Percentiles rank a stretch among this genome's conserved stretches.
Evolutionary conservation across 37 sponge, comb jelly and placozoan genomes (phyloP).

Genomic region (Halichondria panicea): DNA sequence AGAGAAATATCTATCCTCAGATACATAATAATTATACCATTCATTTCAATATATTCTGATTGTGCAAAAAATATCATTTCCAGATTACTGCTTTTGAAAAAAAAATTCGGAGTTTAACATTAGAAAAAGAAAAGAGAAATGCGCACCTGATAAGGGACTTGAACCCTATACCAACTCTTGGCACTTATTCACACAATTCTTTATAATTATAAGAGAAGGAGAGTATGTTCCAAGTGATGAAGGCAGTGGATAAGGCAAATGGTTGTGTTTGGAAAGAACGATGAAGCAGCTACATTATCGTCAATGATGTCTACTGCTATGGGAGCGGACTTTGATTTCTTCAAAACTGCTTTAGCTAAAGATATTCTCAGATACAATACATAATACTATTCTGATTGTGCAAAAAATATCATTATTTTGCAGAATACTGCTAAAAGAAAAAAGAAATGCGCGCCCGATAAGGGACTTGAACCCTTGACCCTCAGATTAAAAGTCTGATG

Average conservation of each 20-base stretch:
- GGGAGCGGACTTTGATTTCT: conserved; percentile 77
- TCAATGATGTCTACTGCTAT: conserved; percentile 47
- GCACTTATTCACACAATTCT: neutral
- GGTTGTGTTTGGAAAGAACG: conserved; percentile 53
- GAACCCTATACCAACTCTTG: conserved; percentile 84
- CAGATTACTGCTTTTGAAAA: neutral
- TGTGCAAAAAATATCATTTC: neutral
- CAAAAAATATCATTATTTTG: too few relatives aligned
- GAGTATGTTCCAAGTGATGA: conserved; percentile 70
- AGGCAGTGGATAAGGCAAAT: conserved; percentile 89
- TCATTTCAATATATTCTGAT: neutral
- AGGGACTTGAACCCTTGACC: too few relatives aligned
- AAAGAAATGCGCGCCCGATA: too few relatives aligned
- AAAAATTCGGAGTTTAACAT: neutral
- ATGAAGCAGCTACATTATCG: conserved; percentile 4
- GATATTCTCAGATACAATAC: conserved; percentile 85
- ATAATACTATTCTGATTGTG: conserved; percentile 86
- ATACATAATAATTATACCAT: neutral
- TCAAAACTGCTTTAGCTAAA: too few relatives aligned
- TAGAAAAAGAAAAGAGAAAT: conserved; percentile 15
- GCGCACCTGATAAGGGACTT: conserved; percentile 76
- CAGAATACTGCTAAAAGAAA: too few relatives aligned
- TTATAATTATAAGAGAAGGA: conserved; percentile 74
- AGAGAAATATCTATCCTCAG: conserved; percentile 9
- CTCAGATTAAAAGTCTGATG: too few relatives aligned